Conservation (phyloP, 2,888 invertebrate genomes). For the Galerucella calmariensis region DNA sequence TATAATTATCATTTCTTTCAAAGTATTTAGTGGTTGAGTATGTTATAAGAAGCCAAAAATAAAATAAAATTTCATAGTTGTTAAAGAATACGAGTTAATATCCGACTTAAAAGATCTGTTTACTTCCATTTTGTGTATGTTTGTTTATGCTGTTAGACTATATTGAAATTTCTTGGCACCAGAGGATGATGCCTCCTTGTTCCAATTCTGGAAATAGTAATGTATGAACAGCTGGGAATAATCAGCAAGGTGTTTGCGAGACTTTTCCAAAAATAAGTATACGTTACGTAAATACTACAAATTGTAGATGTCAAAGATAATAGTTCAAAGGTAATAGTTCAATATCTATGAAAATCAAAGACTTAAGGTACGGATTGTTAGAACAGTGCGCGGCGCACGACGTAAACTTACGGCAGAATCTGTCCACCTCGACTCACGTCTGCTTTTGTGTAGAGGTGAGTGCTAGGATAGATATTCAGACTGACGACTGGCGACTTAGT, state of each 20-base stretch:
- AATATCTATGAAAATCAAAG: too few relatives aligned
- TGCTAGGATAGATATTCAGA: too few relatives aligned
- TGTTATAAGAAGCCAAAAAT: not conserved
- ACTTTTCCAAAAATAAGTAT: not conserved
- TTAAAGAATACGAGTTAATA: not conserved
- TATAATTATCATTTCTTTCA: not conserved
- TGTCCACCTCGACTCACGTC: too few relatives aligned
- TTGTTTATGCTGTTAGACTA: not conserved
- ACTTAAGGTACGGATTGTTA: too few relatives aligned
- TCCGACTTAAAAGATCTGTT: not conserved
- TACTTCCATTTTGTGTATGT: not conserved
- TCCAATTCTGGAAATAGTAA: conserved; percentile 1
- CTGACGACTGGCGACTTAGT: too few relatives aligned
- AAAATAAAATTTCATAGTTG: not conserved
- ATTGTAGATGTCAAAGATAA: not conserved
- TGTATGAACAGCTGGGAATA: not conserved
- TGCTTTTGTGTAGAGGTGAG: too few relatives aligned
- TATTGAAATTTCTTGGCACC: not conserved
- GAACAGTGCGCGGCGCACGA: too few relatives aligned
- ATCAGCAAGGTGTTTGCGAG: conserved; percentile 7
- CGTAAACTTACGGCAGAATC: too few relatives aligned
- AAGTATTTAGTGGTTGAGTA: not conserved
- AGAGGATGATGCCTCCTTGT: not conserved
- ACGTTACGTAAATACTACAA: not conserved
- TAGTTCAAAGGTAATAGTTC: too few relatives aligned